Conservation (phyloP, 2,113 vertebrate genomes). For the Zosterops borbonicus region DNA sequence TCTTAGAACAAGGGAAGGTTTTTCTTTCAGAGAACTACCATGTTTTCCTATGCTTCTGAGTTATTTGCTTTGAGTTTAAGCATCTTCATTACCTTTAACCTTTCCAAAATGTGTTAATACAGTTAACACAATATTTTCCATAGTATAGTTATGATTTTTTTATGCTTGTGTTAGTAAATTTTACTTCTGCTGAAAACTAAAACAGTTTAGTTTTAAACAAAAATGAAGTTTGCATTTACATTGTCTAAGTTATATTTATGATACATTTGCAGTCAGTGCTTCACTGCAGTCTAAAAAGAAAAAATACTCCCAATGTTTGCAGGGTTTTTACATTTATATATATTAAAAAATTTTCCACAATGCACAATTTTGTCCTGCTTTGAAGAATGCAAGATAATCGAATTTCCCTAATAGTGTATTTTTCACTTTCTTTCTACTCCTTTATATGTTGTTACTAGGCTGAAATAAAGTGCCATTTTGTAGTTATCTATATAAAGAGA, state of each 20-base stretch:
- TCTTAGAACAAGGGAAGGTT: neutral
- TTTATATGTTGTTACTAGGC: neutral
- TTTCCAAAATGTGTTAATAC: neutral
- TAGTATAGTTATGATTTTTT: neutral
- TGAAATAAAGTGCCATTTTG: neutral
- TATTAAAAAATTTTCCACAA: neutral
- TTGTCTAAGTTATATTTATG: neutral
- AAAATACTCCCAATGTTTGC: neutral
- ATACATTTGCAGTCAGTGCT: neutral
- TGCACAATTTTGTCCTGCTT: neutral
- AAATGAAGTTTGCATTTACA: neutral
- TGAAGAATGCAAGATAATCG: neutral
- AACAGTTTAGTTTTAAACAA: neutral
- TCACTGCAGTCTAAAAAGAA: neutral
- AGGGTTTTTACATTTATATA: neutral
- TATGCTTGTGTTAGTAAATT: neutral
- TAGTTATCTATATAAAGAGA: neutral
- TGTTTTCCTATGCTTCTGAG: neutral
- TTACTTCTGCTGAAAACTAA: neutral
- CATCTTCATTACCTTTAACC: neutral
- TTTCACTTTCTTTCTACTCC: neutral
- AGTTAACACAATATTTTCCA: neutral
- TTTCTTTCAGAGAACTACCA: neutral
- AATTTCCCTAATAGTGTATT: neutral
- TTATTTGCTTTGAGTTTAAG: neutral